A percentile compares a stretch with the other conserved stretches of the same genome.
phyloP scores from a whole-genome alignment of 2,113 vertebrate genomes.

The Oophaga pumilio region DNA sequence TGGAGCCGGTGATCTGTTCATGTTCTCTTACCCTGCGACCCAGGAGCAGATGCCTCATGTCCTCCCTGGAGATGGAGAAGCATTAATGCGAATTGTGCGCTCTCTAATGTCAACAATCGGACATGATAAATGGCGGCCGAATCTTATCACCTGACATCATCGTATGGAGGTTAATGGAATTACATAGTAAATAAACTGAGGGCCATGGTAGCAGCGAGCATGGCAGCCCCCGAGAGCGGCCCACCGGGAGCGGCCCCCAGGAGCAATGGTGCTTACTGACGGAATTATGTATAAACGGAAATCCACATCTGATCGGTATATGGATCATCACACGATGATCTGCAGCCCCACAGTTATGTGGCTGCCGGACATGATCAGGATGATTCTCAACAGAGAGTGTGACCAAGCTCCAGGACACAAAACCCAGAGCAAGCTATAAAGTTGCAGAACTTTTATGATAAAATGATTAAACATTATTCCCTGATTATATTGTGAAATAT shows the following conservation, averaged over 20 bases:
- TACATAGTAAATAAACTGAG: conserved; percentile 51
- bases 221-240: background rate
- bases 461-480: too few relatives aligned
- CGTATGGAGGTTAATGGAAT: conserved; percentile 52
- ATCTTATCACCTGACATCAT: conserved; percentile 53
- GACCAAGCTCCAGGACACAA: background rate
- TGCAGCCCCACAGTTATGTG: too few relatives aligned
- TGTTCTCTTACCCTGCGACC: background rate
- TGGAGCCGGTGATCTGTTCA: background rate
- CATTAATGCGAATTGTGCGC: background rate
- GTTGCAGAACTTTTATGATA: too few relatives aligned
- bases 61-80: background rate
- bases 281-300: too few relatives aligned
- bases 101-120: conserved; percentile 33
- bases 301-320: too few relatives aligned
- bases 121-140: conserved; percentile 8
- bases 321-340: too few relatives aligned
- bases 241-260: background rate
- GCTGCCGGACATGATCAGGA: too few relatives aligned
- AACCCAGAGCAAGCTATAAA: background rate
- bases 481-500: too few relatives aligned
- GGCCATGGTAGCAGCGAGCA: conserved; percentile 1
- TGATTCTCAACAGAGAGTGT: background rate
- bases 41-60: background rate
- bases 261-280: background rate